Percentiles rank a stretch among this genome's conserved stretches.
phyloP scores from a whole-genome alignment of 2,797 vertebrate genomes.

The Sandelia bainsii region DNA sequence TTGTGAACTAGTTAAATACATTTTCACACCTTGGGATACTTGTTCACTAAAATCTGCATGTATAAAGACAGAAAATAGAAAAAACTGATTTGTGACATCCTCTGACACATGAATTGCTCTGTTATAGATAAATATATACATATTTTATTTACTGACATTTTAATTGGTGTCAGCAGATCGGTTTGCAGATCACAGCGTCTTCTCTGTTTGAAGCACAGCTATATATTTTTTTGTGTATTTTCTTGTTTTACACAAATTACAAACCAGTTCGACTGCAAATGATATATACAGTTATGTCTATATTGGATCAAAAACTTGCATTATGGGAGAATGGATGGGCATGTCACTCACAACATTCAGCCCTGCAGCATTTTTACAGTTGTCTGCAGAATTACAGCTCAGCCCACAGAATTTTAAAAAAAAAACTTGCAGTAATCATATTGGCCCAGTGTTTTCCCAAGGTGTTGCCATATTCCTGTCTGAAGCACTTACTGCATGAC shows the following conservation, averaged over 20 bases:
- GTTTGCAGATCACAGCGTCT: not conserved
- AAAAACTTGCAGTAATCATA: constrained; percentile 62
- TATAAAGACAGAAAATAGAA: not conserved
- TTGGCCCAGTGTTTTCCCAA: constrained; percentile 65
- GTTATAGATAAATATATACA: not conserved
- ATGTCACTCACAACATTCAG: constrained; percentile 26
- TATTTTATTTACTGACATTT: not conserved
- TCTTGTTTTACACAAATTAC: not conserved
- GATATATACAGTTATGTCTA: constrained; percentile 26
- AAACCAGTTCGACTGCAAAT: constrained; percentile 3
- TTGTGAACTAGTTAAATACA: not conserved
- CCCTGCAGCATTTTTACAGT: constrained; percentile 53
- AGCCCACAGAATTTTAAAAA: constrained; percentile 60
- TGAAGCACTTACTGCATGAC: constrained; percentile 69
- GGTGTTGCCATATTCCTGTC: constrained; percentile 75
- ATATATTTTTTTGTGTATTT: not conserved
- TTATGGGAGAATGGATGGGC: constrained; percentile 53
- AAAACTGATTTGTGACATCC: not conserved
- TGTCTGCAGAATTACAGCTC: constrained; percentile 59
- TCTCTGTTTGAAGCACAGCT: not conserved
- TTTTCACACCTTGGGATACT: not conserved
- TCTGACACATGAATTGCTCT: not conserved
- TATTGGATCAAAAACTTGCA: constrained; percentile 38
- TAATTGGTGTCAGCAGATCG: not conserved
- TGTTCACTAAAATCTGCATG: not conserved